A percentile compares a stretch with the other conserved stretches of the same genome.
Evolutionary conservation across 1,140 invertebrate genomes (phyloP).

Genomic region (Streblospio benedicti): DNA sequence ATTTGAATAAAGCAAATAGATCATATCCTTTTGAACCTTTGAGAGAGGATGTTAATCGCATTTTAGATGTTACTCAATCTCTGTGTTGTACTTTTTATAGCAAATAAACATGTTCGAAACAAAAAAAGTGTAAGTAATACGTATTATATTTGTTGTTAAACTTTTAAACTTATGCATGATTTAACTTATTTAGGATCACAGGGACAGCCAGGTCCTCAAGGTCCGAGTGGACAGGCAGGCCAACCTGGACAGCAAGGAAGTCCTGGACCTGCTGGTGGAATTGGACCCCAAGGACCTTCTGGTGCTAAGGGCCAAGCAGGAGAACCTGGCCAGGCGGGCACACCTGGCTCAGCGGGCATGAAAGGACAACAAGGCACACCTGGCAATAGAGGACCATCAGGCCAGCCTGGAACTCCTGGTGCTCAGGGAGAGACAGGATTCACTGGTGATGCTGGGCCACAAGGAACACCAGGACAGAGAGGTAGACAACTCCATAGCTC

Average conservation of each 20-base stretch:
- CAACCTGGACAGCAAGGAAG: constrained; percentile 12
- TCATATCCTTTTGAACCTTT: too few species aligned
- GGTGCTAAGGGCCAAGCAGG: constrained; percentile 8
- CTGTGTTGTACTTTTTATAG: too few species aligned
- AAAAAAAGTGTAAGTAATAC: too few species aligned
- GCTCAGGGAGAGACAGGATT: constrained; percentile 1
- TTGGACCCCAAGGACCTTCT: constrained; percentile 1
- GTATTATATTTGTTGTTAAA: too few species aligned
- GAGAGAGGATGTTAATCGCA: too few species aligned
- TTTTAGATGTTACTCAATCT: too few species aligned
- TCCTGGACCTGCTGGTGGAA: neutral
- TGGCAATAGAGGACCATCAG: constrained; percentile 29
- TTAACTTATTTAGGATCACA: constrained; percentile 6
- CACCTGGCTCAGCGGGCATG: constrained; percentile 20
- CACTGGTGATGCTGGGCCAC: neutral
- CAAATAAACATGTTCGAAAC: too few species aligned
- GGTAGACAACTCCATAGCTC: too few species aligned
- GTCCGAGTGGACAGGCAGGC: constrained; percentile 9
- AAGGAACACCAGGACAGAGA: neutral
- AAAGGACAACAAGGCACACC: constrained; percentile 31
- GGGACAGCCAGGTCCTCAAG: constrained; percentile 8
- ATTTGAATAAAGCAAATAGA: too few species aligned
- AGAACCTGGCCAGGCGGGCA: constrained; percentile 9
- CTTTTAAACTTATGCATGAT: too few species aligned
- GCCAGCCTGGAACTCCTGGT: constrained; percentile 1